Base-by-base conservation (phyloP, 2,888 invertebrate species). In the Drosophila kambysellisi region DNA sequence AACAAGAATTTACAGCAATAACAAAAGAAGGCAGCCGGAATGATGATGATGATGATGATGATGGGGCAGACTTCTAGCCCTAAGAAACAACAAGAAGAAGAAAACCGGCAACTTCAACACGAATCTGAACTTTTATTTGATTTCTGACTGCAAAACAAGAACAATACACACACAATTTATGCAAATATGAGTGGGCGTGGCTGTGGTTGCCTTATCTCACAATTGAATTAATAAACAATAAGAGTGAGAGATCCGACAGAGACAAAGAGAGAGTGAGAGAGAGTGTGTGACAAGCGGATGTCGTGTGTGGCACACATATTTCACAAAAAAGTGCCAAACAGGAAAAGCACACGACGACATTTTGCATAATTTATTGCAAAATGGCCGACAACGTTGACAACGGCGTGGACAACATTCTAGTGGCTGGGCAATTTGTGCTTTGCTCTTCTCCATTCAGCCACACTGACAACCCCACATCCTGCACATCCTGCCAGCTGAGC, bases 221-320 rank as follows among this genome's bases (percentile, higher is more conserved):
- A 65, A 65, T 69, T 61, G 62, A 81, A 74, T 81, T 79, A 87
- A 73, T 81, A 85, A 79, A 76, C 74, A 76, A 72, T 56, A 56
- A 29, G 54, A 12, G 50, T 30, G 57, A 54, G 51, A 12, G 39
- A 43, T 20, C 11, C 43, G 59, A 29, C 32, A 7, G 12, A 35
- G 51, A n/a, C n/a, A n/a, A n/a, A 6, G 51, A 37, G 48, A 8
- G 39, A 3, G 43, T 2, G 37, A 70, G 58, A 52, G 72, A 51
- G 68, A 71, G 81, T 61, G 86, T 87, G 84, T 87, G 89, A 87
- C 86, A 87, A 71, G 73, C 87, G 86, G 86, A 87, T 82, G 82
- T 81, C 70, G 79, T 74, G 66, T 73, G 70, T 74, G 79, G 72
- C 76, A 79, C 76, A 79, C 81, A 84, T 74, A 82, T 82, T 81